Evolutionary conservation across 2,888 invertebrate species (phyloP), one percentile per base, ranked within the genome.

Genomic region (Taphrorychus bicolor): DNA sequence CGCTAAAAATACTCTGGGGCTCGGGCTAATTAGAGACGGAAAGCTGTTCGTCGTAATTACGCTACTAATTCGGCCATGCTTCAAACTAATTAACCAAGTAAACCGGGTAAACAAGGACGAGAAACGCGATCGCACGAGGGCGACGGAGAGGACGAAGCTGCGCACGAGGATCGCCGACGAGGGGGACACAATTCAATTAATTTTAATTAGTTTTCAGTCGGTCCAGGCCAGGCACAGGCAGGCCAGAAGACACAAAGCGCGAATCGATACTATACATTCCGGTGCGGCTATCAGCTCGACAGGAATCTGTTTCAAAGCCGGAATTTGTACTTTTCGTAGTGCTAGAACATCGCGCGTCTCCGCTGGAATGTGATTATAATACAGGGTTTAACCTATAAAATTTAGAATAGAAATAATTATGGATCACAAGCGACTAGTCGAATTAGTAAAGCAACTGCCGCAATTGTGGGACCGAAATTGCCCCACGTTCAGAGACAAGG

Each of bases 401-500:
- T n/a, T n/a, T n/a, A n/a, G n/a, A n/a, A n/a, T n/a, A n/a, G n/a
- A 3, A 32, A 2, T 5, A 71, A 64, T 65, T 61, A 76, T 76
- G 74, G 73, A 75, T 59, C 70, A 75, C 60, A 60, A 61, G 7
- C 71, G 67, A 66, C 72, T 77, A 66, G 72, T 76, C 32, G 60
- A 62, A 16, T 42, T 75, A 40, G 72, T 76, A 16, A 70, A 70
- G 52, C 70, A 76, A 51, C 72, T 73, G 66, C 75, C 76, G 23
- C 74, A 74, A 53, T 67, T 78, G 23, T 78, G 78, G 78, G 76
- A 78, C 57, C 71, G 76, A 60, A 76, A 68, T 57, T 69, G 75
- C 66, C 73, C 73, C 7, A 62, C 71, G 40, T 78, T 77, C 65
- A 63, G 75, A 24, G 76, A 78, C 58, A 73, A 74, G 67, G 69